These are phyloP conservation scores for Orius insidiosus DNA, from an alignment of 1,140 invertebrate species.

Conservation along the genomic window DNA sequence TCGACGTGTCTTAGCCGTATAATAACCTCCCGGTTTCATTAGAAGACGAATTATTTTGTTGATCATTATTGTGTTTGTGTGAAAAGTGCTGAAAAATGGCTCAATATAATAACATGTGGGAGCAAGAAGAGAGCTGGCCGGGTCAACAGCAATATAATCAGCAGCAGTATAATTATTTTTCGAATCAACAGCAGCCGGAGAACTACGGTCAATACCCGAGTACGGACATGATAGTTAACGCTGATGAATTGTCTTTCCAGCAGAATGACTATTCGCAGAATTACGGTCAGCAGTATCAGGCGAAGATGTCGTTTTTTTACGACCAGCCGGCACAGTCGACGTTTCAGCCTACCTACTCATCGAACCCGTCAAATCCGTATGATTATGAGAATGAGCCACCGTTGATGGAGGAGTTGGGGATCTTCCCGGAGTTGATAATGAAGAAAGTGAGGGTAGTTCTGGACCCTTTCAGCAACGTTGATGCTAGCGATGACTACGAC, in stretches of 20 bases:
- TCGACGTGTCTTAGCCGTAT: too few relatives aligned
- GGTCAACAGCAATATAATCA: constrained; percentile 1
- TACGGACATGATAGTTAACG: constrained; percentile 16
- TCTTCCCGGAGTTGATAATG: constrained; percentile 80
- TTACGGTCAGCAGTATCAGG: too few relatives aligned
- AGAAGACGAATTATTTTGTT: too few relatives aligned
- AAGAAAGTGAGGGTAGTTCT: constrained; percentile 80
- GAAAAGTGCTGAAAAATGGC: too few relatives aligned
- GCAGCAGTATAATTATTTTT: too few relatives aligned
- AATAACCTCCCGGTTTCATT: too few relatives aligned
- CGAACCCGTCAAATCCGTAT: neutral
- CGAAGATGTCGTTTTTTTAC: constrained; percentile 16
- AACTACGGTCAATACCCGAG: too few relatives aligned
- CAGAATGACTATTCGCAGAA: constrained; percentile 8
- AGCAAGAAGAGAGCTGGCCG: neutral
- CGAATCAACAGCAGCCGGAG: constrained; percentile 10
- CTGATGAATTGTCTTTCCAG: constrained; percentile 18
- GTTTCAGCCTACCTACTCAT: neutral
- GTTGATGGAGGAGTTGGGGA: constrained; percentile 75
- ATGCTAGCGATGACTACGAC: constrained; percentile 74
- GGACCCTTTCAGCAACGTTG: constrained; percentile 70
- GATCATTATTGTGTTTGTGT: too few relatives aligned
- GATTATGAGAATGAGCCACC: constrained; percentile 50
- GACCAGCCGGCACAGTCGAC: constrained; percentile 6
- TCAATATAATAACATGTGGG: too few relatives aligned